Conservation (phyloP, 2,888 invertebrate species). For the Caenorhabditis afra region DNA sequence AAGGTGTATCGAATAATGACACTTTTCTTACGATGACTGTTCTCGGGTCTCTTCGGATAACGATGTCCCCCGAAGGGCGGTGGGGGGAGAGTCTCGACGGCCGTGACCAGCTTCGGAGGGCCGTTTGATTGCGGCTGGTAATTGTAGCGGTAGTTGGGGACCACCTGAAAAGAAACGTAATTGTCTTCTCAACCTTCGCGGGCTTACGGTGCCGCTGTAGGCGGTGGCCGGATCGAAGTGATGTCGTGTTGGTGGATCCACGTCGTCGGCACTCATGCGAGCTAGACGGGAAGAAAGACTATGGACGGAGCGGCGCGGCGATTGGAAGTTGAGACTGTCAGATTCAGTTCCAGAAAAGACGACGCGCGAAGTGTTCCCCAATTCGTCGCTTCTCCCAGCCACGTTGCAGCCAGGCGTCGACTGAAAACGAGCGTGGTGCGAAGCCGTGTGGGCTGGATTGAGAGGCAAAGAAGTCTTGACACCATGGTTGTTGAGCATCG, state of each 20-base stretch:
- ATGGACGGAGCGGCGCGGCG: conserved; percentile 17
- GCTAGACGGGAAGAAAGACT: not conserved
- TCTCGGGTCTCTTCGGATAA: conserved; percentile 49
- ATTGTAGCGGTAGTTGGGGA: conserved; percentile 41
- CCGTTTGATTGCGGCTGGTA: conserved; percentile 20
- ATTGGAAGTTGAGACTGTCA: conserved; percentile 12
- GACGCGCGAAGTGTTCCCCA: not conserved
- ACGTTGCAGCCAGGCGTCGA: not conserved
- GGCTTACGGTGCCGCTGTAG: conserved; percentile 35
- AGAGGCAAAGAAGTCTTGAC: too few species aligned
- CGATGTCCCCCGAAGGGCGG: conserved; percentile 37
- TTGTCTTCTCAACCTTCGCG: too few species aligned
- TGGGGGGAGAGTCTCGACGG: not conserved
- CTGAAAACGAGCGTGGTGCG: not conserved
- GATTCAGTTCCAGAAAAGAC: conserved; percentile 1
- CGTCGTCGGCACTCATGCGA: not conserved
- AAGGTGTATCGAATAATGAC: not conserved
- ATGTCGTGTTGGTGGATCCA: conserved; percentile 16
- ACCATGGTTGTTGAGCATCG: too few species aligned
- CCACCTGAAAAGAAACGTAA: conserved; percentile 14
- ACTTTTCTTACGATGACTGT: conserved; percentile 20
- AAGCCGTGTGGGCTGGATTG: not conserved
- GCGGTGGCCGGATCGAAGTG: conserved; percentile 39
- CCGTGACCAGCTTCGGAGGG: not conserved
- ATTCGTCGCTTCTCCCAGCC: not conserved